Evolutionary conservation across 2,888 invertebrate genomes (phyloP), one percentile per base, ranked within the genome.

Genomic region (Ichneumoninae sp.): DNA sequence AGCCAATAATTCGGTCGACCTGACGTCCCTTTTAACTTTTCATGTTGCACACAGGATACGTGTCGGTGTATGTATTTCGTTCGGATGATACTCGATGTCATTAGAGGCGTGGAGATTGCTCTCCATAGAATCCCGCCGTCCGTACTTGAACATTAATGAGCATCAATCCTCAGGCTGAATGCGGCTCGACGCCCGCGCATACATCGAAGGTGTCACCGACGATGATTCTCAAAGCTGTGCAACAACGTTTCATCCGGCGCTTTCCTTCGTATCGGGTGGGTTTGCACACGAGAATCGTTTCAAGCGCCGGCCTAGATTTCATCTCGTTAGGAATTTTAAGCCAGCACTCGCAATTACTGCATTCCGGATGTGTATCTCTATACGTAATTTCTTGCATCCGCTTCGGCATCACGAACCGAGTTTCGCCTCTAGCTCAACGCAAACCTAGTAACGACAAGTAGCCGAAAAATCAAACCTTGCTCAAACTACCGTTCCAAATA

Each of bases 261-360:
- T 50, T 66, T 10, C n/a, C 52, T 36, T 16, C n/a, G 36, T 40
- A 76, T 66, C 40, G 36, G 40, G 13, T 16, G 26, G 30, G 33
- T 33, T 26, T 30, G 62, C 44, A 66, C 30, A 74, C 36, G 16
- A 62, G 62, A 26, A 54, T 3, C 52, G 52, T 54, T 66, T 76
- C 65, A 52, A 66, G 66, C 3, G 36, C 52, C 36, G 36, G 50
- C 75, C 36, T 22, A 33, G 75, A 76, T 76, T 76, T 66, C 66
- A 76, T 76, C 75, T 76, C 66, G 75, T 76, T 76, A 76, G 66
- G 66, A 65, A 76, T 76, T 75, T 76, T 66, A 65, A 66, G 65
- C 75, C 66, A 52, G 52, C 66, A 26, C 52, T 66, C 66, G 66
- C 40, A 54, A 40, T 50, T 66, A 66, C 75, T 10, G 26, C 40